A percentile compares a stretch with the other conserved stretches of the same genome.
phyloP scores from a whole-genome alignment of 2,797 vertebrate genomes.

The Telmatherina bonti region DNA sequence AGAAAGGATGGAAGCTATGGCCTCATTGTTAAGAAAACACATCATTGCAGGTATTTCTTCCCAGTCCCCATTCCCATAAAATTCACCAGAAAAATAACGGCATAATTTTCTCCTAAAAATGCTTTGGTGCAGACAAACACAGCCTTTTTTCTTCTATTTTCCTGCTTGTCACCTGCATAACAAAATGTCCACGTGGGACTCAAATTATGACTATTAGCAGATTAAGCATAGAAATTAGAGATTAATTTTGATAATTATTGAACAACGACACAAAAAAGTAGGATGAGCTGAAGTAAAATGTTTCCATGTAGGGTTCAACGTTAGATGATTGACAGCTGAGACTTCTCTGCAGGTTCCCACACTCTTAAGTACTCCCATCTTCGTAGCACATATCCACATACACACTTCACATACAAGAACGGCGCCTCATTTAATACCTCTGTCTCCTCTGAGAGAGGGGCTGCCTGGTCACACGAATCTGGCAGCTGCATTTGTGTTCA shows the following conservation, averaged over 20 bases:
- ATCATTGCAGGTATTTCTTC: not conserved
- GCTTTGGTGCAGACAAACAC: not conserved
- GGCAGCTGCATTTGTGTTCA: slow-evolving; percentile 75
- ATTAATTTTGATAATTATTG: not conserved
- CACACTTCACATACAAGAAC: slow-evolving; percentile 39
- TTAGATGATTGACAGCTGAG: slow-evolving; percentile 8
- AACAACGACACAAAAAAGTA: not conserved
- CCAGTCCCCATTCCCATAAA: not conserved
- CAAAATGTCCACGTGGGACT: too few relatives aligned
- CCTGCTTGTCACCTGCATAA: not conserved
- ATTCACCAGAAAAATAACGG: not conserved
- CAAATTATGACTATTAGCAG: not conserved
- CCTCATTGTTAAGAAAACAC: not conserved
- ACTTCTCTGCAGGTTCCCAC: slow-evolving; percentile 35
- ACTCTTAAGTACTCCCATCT: slow-evolving; percentile 13
- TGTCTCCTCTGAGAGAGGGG: slow-evolving; percentile 60
- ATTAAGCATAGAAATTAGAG: not conserved
- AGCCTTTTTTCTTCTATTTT: not conserved
- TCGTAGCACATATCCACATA: slow-evolving; percentile 29
- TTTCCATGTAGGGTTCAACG: not conserved
- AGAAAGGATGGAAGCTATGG: too few relatives aligned
- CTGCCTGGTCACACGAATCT: slow-evolving; percentile 76
- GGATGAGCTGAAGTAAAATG: slow-evolving; percentile 9
- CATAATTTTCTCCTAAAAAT: not conserved
- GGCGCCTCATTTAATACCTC: slow-evolving; percentile 67